Evolutionary conservation across 2,797 vertebrate genomes (phyloP).

Genomic region (Gambusia yucatana): DNA sequence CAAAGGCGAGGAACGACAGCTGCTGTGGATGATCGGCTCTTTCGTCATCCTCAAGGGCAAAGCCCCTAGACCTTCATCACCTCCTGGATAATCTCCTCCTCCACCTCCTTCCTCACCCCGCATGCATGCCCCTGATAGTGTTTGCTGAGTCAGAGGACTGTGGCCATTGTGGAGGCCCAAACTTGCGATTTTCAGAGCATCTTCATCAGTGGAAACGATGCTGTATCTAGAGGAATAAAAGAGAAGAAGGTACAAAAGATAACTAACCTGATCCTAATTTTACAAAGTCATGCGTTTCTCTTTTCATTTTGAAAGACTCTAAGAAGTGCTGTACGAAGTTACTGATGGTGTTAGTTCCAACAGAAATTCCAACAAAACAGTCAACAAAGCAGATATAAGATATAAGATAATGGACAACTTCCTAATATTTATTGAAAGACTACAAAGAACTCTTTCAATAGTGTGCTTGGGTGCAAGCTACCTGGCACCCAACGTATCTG

Average conservation of each 20-base stretch:
- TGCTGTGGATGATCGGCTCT: slow-evolving; percentile 67
- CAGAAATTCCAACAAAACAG: background rate
- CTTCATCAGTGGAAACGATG: slow-evolving; percentile 93
- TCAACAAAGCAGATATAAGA: background rate
- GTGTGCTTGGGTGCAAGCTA: background rate
- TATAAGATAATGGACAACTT: background rate
- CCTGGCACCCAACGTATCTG: background rate
- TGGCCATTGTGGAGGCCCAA: slow-evolving; percentile 88
- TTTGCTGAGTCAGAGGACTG: slow-evolving; percentile 72
- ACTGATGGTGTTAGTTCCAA: background rate
- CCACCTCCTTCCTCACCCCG: slow-evolving; percentile 56
- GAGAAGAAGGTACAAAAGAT: background rate
- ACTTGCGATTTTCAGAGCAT: slow-evolving; percentile 89
- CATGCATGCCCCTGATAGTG: slow-evolving; percentile 56
- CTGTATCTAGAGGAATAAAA: slow-evolving; percentile 82
- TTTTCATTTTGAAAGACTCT: background rate
- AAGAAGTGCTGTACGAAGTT: background rate
- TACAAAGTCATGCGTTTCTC: background rate
- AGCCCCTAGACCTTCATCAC: slow-evolving; percentile 56
- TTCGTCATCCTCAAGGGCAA: slow-evolving; percentile 68
- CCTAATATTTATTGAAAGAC: background rate
- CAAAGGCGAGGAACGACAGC: slow-evolving; percentile 85
- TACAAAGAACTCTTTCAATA: background rate
- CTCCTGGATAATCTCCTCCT: slow-evolving; percentile 61
- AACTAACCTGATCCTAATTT: background rate